Evolutionary conservation across 1,140 invertebrate species (phyloP).

Genomic region (Apis mellifera): DNA sequence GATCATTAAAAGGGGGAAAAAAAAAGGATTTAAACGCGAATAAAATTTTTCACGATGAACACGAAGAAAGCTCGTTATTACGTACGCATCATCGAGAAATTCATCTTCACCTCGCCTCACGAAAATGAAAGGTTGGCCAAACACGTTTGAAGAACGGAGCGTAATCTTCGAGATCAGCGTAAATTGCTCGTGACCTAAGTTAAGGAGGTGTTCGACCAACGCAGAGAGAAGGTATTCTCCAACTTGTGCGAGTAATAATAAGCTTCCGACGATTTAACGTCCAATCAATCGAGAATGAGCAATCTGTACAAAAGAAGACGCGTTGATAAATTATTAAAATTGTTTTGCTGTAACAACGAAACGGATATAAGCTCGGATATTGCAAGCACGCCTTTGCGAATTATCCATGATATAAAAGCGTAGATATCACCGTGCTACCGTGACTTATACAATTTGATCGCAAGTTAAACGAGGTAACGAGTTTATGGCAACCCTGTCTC

Average conservation of each 20-base stretch:
- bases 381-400: not conserved
- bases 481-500: constrained; percentile 10
- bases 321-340: too few species aligned
- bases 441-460: not conserved
- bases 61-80: too few species aligned
- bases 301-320: too few species aligned
- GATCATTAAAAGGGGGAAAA: too few species aligned
- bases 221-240: not conserved
- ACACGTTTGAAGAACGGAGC: too few species aligned
- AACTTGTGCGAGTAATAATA: constrained; percentile 4
- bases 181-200: constrained; percentile 18
- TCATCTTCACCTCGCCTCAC: not conserved
- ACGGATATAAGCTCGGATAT: too few species aligned
- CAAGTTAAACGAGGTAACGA: constrained; percentile 14
- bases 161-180: constrained; percentile 11
- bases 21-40: too few species aligned
- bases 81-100: too few species aligned
- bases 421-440: not conserved
- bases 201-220: too few species aligned
- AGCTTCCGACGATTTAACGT: not conserved
- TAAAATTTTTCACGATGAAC: not conserved
- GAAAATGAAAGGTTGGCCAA: not conserved
- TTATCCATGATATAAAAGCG: not conserved
- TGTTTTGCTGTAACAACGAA: too few species aligned
- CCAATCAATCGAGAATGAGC: too few species aligned